Conservation (phyloP, 2,888 invertebrate species). For the Spisula subtruncata region DNA sequence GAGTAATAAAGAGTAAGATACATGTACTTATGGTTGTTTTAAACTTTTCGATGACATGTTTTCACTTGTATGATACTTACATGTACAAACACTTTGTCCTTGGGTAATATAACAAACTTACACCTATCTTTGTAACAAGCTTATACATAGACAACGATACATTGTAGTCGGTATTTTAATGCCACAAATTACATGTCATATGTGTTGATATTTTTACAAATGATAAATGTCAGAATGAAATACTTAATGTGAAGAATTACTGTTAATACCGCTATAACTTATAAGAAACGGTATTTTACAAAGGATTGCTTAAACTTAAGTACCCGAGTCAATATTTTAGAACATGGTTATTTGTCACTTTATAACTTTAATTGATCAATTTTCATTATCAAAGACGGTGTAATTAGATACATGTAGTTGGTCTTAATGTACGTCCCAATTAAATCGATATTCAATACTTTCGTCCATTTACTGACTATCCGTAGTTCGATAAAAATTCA, state of each 20-base stretch:
- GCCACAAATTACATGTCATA: neutral
- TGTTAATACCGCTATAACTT: neutral
- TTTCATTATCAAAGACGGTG: neutral
- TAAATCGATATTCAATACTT: slow-evolving; percentile 15
- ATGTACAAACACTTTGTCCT: too few species aligned
- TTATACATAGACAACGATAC: neutral
- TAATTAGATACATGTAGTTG: neutral
- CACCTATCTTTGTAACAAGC: too few species aligned
- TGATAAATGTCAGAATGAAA: neutral
- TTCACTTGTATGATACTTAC: too few species aligned
- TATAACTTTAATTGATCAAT: slow-evolving; percentile 8
- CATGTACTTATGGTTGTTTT: too few species aligned
- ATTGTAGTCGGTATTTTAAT: neutral
- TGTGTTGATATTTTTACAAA: neutral
- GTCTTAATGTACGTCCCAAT: neutral
- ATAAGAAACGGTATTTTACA: neutral
- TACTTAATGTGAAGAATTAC: neutral
- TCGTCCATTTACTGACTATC: neutral
- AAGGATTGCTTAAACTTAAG: neutral
- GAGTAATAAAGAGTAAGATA: too few species aligned
- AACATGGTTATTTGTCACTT: neutral
- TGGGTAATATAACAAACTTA: too few species aligned
- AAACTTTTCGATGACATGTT: too few species aligned
- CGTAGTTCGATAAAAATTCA: neutral
- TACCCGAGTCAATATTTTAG: neutral